Evolutionary conservation across 2,797 vertebrate genomes (phyloP), one percentile per base, ranked within the genome.

Genomic region (Naso thynnoides): DNA sequence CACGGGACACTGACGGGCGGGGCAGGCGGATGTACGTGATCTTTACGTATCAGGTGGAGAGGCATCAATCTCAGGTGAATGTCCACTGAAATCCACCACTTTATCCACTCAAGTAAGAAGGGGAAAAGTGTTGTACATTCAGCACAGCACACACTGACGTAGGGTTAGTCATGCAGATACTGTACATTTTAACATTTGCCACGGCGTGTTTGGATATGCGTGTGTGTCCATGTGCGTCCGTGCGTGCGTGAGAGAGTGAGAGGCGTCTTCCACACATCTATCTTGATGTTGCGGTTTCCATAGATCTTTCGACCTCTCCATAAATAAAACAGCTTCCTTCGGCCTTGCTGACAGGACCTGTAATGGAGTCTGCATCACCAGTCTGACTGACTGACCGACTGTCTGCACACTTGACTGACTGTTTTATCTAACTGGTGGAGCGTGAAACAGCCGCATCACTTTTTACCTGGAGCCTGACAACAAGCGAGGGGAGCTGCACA

Each of bases 21-120:
- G 57, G 75, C 16, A 16, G 59, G 24, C 65, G 84, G 82, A 89
- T 87, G 83, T 76, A 84, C 86, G 88, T 85, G 85, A 92, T 89
- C 87, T 90, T 88, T 88, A 90, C 67, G 86, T 88, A 69, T 91
- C 89, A 87, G 57, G 88, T 77, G 70, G 89, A 88, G 74, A 79
- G 79, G 78, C 89, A 93, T 93, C 92, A 93, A 91, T 93, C 88
- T 93, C 85, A 76, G 69, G 49, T 61, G 74, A 82, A 83, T 61
- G 74, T 47, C 44, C 13, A 4, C 47, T 81, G 48, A 82, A 57
- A 82, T 59, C 79, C 71, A 70, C 6, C 54, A 58, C 73, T 79
- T 78, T 79, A 79, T 70, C 59, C 69, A 74, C 55, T 62, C 27
- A 78, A 66, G 66, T 84, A 49, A 63, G 50, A 78, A 36, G 52